Base-by-base conservation (phyloP, 2,113 vertebrate species). In the Camarhynchus parvulus region DNA sequence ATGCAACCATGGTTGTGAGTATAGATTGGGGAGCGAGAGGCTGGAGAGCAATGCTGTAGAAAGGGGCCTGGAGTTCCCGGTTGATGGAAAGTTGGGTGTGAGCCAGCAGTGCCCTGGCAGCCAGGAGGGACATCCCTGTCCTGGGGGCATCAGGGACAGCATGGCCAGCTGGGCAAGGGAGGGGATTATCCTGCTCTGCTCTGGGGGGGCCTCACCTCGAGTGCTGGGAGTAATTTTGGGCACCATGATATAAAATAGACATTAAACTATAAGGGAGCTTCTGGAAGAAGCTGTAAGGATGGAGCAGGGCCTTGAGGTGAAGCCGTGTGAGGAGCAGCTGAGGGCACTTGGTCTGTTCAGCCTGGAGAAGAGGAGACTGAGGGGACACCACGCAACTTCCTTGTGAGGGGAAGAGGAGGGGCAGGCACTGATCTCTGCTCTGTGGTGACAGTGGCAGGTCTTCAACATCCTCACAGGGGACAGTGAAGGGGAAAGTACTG, bases 321-420 rank as follows among this genome's bases (percentile, higher is more conserved):
- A 37, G 42, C 4, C 0, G 1, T 28, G 15, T 37, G 37, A 19
- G 6, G 22, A 66, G 18, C 0, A 1, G 5, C 21, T 73, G 49
- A 42, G 25, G 14, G 0, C 14, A 1, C 42, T 64, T 2, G 25
- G 21, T 58, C 6, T 64, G 25, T 58, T 37, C 21, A 27, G 13
- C 17, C 31, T 72, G 75, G 66, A 78, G 58, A 14, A 31, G n/a
- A 78, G 50, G 18, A 27, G 35, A 19, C 42, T 64, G 76, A 80
- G 35, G 17, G 3, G 15, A 81, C 7, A 31, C 10, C 27, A 59
- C 76, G 27, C n/a, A 47, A 0, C 19, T 84, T 41, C 18, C n/a
- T 0, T 0, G 0, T 27, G 39, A 63, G 41, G 15, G 28, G 10
- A 3, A 28, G 18, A 47, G 14, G 1, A 55, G 12, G 41, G 12